A percentile compares a stretch with the other conserved stretches of the same genome.
Evolutionary conservation across 64 coral and sea anemone genomes (phyloP).

Genomic region (Anthopleura sola): DNA sequence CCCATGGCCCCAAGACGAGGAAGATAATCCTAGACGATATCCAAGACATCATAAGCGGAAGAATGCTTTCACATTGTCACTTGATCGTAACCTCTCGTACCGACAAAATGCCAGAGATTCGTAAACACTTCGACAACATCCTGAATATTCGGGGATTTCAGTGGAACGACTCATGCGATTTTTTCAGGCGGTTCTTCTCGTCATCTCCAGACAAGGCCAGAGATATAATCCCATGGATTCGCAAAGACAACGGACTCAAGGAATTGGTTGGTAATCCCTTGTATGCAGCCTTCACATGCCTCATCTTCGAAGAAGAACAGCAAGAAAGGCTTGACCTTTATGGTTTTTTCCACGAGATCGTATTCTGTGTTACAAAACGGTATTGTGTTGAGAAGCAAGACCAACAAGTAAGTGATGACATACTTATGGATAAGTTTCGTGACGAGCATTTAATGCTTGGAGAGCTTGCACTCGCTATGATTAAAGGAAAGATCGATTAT

Average conservation of each 20-base stretch:
- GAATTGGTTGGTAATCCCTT: not conserved
- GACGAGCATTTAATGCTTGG: conserved; percentile 2
- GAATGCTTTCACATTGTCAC: not conserved
- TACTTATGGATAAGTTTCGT: not conserved
- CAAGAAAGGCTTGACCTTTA: not conserved
- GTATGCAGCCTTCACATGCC: not conserved
- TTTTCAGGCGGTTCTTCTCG: not conserved
- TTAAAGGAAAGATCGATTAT: not conserved
- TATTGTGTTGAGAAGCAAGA: not conserved
- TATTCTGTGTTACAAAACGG: conserved; percentile 11
- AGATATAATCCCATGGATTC: not conserved
- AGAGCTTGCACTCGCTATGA: not conserved
- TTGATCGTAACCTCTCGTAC: not conserved
- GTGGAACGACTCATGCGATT: not conserved
- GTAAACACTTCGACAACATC: not conserved
- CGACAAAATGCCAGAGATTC: not conserved
- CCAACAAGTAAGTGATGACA: conserved; percentile 2
- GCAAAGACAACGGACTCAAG: not conserved
- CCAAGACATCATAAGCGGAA: not conserved
- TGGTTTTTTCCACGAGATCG: not conserved
- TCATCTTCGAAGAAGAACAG: not conserved
- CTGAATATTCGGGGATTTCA: not conserved
- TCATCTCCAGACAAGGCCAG: not conserved
- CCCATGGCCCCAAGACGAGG: not conserved
- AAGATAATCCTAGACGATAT: not conserved